Evolutionary conservation across 2,113 vertebrate genomes (phyloP).

Genomic region (Tricholaema leucomelas): DNA sequence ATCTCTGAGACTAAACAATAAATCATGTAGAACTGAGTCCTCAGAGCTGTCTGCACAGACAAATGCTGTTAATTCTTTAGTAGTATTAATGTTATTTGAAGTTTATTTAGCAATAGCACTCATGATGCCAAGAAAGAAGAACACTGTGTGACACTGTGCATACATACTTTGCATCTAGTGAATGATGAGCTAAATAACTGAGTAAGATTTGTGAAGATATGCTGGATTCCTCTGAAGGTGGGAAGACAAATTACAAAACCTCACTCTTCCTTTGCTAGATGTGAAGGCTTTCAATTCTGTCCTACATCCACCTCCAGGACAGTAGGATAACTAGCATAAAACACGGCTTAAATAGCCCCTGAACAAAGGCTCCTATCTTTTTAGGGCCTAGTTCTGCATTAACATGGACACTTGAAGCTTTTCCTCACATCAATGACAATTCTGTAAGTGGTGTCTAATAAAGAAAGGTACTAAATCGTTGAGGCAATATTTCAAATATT

Average conservation of each 20-base stretch:
- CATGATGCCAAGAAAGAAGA: background rate
- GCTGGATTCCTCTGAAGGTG: background rate
- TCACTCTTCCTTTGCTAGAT: background rate
- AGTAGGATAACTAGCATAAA: background rate
- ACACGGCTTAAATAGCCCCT: background rate
- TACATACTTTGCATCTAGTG: background rate
- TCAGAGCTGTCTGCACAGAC: background rate
- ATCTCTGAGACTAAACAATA: background rate
- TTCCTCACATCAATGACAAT: background rate
- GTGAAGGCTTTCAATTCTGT: background rate
- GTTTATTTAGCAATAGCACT: background rate
- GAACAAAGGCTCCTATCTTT: background rate
- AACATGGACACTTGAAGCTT: background rate
- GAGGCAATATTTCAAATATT: background rate
- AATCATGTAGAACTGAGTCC: background rate
- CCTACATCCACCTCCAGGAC: background rate
- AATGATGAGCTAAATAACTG: background rate
- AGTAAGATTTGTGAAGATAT: background rate
- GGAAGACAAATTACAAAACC: background rate
- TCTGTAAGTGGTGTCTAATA: background rate
- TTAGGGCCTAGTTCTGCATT: background rate
- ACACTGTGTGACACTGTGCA: background rate
- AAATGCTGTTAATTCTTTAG: conserved; percentile 1
- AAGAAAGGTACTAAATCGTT: background rate
- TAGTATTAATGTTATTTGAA: background rate